Conservation (phyloP, 1,140 invertebrate genomes). For the Pseudomyrmex sp. region DNA sequence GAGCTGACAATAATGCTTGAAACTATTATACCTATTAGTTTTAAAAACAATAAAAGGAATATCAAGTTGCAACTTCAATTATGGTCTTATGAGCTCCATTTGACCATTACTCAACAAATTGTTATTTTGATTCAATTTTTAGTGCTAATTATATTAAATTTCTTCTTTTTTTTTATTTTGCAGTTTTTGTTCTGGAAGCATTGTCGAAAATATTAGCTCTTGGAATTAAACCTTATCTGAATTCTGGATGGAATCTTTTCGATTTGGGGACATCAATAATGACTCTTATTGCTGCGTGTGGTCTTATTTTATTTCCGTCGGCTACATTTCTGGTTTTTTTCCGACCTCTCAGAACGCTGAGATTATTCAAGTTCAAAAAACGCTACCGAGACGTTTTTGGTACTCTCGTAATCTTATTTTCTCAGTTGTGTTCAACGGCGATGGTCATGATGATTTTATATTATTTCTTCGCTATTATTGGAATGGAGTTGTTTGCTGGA, state of each 20-base stretch:
- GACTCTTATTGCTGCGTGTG: slow-evolving; percentile 88
- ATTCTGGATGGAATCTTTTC: slow-evolving; percentile 95
- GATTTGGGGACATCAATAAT: slow-evolving; percentile 91
- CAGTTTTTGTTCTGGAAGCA: slow-evolving; percentile 93
- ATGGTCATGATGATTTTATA: slow-evolving; percentile 95
- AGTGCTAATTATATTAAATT: no score
- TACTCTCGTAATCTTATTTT: slow-evolving; percentile 93
- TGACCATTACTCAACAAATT: no score
- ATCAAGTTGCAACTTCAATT: no score
- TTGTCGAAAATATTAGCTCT: slow-evolving; percentile 90
- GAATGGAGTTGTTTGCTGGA: slow-evolving; percentile 94
- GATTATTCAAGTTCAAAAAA: slow-evolving; percentile 93
- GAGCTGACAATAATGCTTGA: no score
- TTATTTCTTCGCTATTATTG: slow-evolving; percentile 96
- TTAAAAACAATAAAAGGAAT: no score
- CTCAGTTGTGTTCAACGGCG: slow-evolving; percentile 91
- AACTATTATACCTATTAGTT: no score
- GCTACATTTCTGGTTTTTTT: slow-evolving; percentile 92
- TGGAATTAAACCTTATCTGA: slow-evolving; percentile 90
- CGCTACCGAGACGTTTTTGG: slow-evolving; percentile 95
- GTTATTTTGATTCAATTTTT: no score
- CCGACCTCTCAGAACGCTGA: slow-evolving; percentile 88
- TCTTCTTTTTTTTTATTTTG: slow-evolving; percentile 68
- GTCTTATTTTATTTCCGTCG: slow-evolving; percentile 88
- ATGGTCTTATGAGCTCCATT: no score